Base-by-base conservation (phyloP, 1,140 invertebrate genomes). In the Hypsibius dujardini region DNA sequence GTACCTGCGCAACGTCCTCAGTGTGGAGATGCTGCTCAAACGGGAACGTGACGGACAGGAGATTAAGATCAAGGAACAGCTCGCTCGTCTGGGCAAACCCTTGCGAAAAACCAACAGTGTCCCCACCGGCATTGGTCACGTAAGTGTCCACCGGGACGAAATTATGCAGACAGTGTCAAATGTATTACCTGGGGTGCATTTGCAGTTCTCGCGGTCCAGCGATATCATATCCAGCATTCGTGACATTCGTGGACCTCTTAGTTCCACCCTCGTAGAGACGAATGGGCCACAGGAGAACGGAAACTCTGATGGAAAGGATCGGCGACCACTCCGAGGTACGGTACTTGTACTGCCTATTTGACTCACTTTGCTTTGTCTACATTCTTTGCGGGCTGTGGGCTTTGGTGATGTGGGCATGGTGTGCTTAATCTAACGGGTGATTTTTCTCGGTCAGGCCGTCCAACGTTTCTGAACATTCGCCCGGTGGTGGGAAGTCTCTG, bases 61-160 rank as follows among this genome's bases (percentile, higher is more conserved):
- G 74, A 47, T 74, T 70, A 80, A 80, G 80, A 82, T 93, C 1
- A 92, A 92, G 80, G 92, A 96, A 82, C 80, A 92, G 71, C 84
- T 92, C 74, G 87, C 90, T 1, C n/a, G 42, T 42, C 70, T 67
- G 46, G 78, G 87, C 87, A 74, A 77, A 72, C 71, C 75, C 12
- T 91, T 96, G 86, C 84, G 91, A 72, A 96, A 97, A 80, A 95
- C 93, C 46, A 88, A 89, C 71, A 93, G 90, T 78, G 92, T 95
- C 77, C 93, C 93, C 71, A 97, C 95, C 83, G 93, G 62, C 62
- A 67, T 67, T 42, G 12, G 42, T 7, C 62, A 67, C 42, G 62
- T 67, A 67, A 67, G 62, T 97, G 82, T n/a, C 7, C 7, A 56
- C 7, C n/a, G 50, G 50, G 7, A 56, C n/a, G n/a, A 56, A 12